phyloP scores from a whole-genome alignment of 2,888 invertebrate species.

The Heliconius cydno region DNA sequence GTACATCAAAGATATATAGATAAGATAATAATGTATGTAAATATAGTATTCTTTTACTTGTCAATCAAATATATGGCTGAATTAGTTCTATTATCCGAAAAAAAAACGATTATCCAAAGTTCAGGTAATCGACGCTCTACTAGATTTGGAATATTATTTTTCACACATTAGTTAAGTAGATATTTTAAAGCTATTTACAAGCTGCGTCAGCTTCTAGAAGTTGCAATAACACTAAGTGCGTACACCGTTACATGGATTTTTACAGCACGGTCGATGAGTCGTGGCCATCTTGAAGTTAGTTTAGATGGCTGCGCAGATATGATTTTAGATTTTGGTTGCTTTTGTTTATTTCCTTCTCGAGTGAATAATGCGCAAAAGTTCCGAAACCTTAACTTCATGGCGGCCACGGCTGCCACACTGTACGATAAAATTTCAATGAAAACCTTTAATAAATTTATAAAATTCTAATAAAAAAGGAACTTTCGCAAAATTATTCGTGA shows the following conservation, averaged over 20 bases:
- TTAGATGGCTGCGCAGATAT: too few species aligned
- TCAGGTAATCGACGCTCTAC: neutral
- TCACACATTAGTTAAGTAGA: slow-evolving; percentile 24
- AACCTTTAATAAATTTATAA: slow-evolving; percentile 38
- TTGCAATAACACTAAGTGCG: slow-evolving; percentile 40
- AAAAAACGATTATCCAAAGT: neutral
- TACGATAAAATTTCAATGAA: slow-evolving; percentile 32
- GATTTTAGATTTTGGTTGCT: too few species aligned
- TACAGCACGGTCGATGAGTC: neutral
- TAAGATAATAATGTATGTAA: too few species aligned
- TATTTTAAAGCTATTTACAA: slow-evolving; percentile 55
- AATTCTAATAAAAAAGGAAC: slow-evolving; percentile 47
- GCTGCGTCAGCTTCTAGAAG: slow-evolving; percentile 45
- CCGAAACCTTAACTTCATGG: neutral
- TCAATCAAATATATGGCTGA: neutral
- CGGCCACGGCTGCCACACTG: neutral
- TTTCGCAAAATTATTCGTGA: slow-evolving; percentile 38
- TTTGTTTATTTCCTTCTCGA: too few species aligned
- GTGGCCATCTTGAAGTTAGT: neutral
- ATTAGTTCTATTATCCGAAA: neutral
- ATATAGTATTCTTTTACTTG: too few species aligned
- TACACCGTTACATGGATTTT: slow-evolving; percentile 36
- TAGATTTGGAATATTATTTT: slow-evolving; percentile 28
- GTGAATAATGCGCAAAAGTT: neutral
- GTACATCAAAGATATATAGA: neutral